A percentile compares a stretch with the other conserved stretches of the same genome.
Conservation (phyloP, 2,113 vertebrate species). For the Notothenia coriiceps region DNA sequence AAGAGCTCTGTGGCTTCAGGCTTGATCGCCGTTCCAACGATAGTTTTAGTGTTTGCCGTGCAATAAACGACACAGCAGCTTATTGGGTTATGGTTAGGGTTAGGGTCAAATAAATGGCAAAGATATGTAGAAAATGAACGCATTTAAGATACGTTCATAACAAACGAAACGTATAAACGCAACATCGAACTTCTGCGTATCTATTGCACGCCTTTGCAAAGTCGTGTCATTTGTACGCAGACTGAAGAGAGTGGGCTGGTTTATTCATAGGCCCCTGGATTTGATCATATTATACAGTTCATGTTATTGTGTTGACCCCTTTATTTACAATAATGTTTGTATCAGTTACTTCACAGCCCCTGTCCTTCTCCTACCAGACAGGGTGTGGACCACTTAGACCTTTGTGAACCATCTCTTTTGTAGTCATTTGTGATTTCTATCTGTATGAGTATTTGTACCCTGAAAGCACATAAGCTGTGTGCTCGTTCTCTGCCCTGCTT, state of each 20-base stretch:
- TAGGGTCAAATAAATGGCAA: too few relatives aligned
- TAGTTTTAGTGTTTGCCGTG: too few relatives aligned
- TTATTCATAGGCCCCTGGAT: background rate
- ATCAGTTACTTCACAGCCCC: conserved; percentile 17
- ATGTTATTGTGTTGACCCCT: conserved; percentile 37
- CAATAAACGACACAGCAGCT: too few relatives aligned
- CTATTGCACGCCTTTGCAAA: too few relatives aligned
- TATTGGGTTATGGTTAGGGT: too few relatives aligned
- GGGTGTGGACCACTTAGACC: conserved; percentile 48
- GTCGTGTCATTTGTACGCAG: too few relatives aligned
- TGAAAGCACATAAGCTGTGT: conserved; percentile 41
- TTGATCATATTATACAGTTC: background rate
- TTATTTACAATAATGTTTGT: conserved; percentile 36
- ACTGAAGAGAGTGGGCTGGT: background rate
- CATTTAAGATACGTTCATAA: too few relatives aligned
- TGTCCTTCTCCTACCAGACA: conserved; percentile 10
- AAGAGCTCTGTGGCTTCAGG: too few relatives aligned
- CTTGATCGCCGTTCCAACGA: too few relatives aligned
- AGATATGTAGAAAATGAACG: too few relatives aligned
- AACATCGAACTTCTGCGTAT: too few relatives aligned
- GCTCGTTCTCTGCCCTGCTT: conserved; percentile 39
- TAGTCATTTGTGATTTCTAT: conserved; percentile 48
- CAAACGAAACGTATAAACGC: too few relatives aligned
- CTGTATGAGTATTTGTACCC: conserved; percentile 40
- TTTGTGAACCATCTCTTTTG: conserved; percentile 33